Conservation (phyloP, 2,888 invertebrate species). For the Hermaeophaga mercurialis region DNA sequence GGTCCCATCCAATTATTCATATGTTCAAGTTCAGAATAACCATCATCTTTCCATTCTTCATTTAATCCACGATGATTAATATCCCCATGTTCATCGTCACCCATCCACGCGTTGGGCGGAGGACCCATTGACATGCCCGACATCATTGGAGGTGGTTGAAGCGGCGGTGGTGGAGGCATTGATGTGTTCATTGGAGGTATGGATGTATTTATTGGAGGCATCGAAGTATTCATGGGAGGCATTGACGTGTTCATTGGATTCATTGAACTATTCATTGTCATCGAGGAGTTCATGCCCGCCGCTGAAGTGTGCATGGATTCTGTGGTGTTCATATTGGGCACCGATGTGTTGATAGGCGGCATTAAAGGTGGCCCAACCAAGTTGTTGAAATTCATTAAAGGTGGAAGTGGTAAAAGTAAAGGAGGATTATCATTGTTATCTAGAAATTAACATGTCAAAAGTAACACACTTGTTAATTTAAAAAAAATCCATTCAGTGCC, state of each 20-base stretch:
- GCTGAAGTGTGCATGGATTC: too few species aligned
- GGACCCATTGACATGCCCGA: conserved; percentile 20
- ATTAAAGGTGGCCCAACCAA: conserved; percentile 32
- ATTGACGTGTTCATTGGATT: too few species aligned
- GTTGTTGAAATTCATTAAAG: conserved; percentile 34
- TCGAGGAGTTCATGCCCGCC: too few species aligned
- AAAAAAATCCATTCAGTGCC: too few species aligned
- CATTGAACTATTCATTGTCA: too few species aligned
- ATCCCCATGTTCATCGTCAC: conserved; percentile 16
- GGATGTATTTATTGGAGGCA: too few species aligned
- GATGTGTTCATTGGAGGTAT: conserved; percentile 16
- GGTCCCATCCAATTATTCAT: conserved; percentile 26
- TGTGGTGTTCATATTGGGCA: too few species aligned
- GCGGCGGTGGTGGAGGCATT: conserved; percentile 2
- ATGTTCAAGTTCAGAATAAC: conserved; percentile 9
- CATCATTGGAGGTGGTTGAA: conserved; percentile 21
- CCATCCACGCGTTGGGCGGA: conserved; percentile 23
- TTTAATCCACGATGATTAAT: conserved; percentile 5
- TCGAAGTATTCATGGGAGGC: too few species aligned
- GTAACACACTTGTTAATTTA: too few species aligned
- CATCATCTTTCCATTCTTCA: conserved; percentile 13
- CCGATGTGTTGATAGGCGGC: conserved; percentile 26
- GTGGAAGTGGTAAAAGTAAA: conserved; percentile 33
- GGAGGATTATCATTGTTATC: conserved; percentile 9
- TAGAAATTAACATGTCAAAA: too few species aligned